Evolutionary conservation across 2,113 vertebrate species (phyloP), one percentile per base, ranked within the genome.

Genomic region (Caranx melampygus): DNA sequence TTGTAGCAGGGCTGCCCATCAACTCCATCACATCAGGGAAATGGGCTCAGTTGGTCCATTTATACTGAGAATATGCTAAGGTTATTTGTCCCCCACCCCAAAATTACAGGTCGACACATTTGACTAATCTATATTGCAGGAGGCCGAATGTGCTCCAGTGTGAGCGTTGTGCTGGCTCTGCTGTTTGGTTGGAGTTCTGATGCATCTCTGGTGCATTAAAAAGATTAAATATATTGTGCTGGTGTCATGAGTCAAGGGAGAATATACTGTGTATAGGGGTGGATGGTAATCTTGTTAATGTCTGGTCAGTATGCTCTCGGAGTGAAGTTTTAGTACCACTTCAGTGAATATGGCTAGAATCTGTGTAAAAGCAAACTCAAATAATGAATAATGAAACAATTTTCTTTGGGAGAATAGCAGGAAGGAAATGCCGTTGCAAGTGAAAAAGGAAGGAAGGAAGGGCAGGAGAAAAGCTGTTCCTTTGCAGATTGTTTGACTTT

Each of bases 401-500:
- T 58, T 74, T 26, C 65, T 49, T 63, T 61, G 42, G 37, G 63
- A 71, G 31, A 86, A 78, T 70, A 37, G 58, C 42, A 63, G 63
- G 75, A 77, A 74, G 57, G 47, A 57, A 67, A 34, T 35, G 14
- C 47, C 0, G 2, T 34, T 34, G 13, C 14, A 26, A 45, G 14
- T 9, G 15, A 66, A 18, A 3, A 12, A 49, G 65, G 31, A 52
- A 45, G 52, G 14, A 61, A 44, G 35, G 51, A 72, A 54, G 15
- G 37, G 37, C 6, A n/a, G 42, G 61, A 51, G 45, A 68, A 58
- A 70, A 71, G 59, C 55, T 54, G 45, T 78, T 76, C 75, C 54
- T 79, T 59, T 42, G 44, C 52, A 79, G 67, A 82, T 83, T 72
- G 47, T 65, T 84, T 61, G 45, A 52, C 15, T 62, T 84, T 66